These are phyloP conservation scores for Hyperoodon ampullatus DNA, from an alignment of 2,113 vertebrate genomes.

Conservation along the genomic window DNA sequence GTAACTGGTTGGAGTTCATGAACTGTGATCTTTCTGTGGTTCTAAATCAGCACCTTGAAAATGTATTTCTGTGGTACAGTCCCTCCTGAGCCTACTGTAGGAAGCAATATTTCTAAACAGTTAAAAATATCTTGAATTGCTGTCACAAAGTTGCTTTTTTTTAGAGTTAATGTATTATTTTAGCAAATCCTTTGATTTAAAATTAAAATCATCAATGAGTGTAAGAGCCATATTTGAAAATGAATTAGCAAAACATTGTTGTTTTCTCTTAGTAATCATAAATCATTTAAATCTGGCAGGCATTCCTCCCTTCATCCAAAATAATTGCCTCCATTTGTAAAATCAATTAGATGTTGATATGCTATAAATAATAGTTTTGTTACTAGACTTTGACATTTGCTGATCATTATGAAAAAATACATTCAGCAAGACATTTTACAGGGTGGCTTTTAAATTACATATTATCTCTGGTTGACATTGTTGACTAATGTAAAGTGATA, in stretches of 20 bases:
- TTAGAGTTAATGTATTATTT: constrained; percentile 52
- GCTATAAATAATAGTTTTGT: constrained; percentile 81
- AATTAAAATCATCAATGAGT: constrained; percentile 67
- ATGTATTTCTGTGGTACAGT: constrained; percentile 52
- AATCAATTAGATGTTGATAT: constrained; percentile 74
- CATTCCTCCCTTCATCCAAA: constrained; percentile 77
- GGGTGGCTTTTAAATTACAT: constrained; percentile 71
- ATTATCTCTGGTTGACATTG: constrained; percentile 75
- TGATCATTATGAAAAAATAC: constrained; percentile 76
- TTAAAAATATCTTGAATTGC: constrained; percentile 37
- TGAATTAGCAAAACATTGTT: constrained; percentile 72
- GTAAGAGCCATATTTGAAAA: constrained; percentile 73
- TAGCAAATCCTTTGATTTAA: constrained; percentile 71
- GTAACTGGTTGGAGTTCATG: constrained; percentile 50
- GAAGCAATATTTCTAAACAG: constrained; percentile 56
- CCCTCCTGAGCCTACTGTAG: constrained; percentile 38
- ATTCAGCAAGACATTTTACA: constrained; percentile 66
- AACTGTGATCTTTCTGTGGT: constrained; percentile 54
- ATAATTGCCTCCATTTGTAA: constrained; percentile 81
- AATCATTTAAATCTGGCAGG: constrained; percentile 75
- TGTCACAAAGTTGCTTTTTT: constrained; percentile 43
- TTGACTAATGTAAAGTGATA: constrained; percentile 67
- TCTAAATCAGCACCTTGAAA: constrained; percentile 71
- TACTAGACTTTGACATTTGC: constrained; percentile 72
- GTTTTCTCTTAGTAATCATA: constrained; percentile 78